These are phyloP conservation scores for Cherax quadricarinatus DNA, from an alignment of 1,140 invertebrate genomes.

Conservation along the genomic window DNA sequence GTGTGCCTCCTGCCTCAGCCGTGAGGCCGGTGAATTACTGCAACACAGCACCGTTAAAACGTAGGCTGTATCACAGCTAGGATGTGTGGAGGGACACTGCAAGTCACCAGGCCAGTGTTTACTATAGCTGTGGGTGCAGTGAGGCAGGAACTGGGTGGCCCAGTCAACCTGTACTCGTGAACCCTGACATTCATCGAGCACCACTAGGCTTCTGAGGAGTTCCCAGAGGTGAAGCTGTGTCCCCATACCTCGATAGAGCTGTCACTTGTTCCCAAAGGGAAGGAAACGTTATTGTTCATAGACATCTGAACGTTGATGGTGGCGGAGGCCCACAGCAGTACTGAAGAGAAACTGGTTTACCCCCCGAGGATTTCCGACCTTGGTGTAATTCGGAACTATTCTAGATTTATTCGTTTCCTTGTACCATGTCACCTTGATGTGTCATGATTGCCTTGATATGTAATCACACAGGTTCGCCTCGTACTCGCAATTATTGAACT, in stretches of 20 bases:
- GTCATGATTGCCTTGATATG: slow-evolving; percentile 26
- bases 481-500: background rate
- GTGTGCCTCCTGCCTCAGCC: no score
- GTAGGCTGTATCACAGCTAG: no score
- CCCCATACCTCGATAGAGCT: background rate
- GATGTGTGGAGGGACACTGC: no score
- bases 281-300: background rate
- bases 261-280: background rate
- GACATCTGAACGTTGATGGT: background rate
- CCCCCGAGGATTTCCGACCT: background rate
- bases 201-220: slow-evolving; percentile 18
- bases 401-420: background rate
- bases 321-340: background rate
- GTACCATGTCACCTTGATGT: slow-evolving; percentile 29
- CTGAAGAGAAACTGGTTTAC: background rate
- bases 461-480: background rate
- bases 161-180: slow-evolving; percentile 36
- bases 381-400: background rate
- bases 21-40: no score
- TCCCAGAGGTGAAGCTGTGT: background rate
- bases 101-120: no score
- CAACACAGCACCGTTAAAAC: no score
- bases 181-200: slow-evolving; percentile 27
- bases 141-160: no score
- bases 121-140: background rate